A percentile compares a stretch with the other conserved stretches of the same genome.
Conservation (phyloP, 2,797 vertebrate species). For the Clamator glandarius region DNA sequence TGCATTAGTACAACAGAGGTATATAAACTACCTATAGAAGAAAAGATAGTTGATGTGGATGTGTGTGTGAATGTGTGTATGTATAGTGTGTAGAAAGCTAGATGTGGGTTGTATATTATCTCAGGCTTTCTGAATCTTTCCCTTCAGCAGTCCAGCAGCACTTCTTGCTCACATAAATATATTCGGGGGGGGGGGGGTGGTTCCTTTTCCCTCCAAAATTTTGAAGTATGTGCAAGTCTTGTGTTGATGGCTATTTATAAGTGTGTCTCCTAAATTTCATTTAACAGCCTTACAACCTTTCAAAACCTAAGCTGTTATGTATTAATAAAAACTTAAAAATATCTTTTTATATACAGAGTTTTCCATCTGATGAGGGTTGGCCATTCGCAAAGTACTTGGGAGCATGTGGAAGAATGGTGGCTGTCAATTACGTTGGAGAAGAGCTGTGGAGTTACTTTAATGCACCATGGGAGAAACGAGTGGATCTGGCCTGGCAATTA, state of each 20-base stretch:
- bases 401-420: slow-evolving; percentile 96
- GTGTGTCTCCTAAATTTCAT: not conserved
- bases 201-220: not conserved
- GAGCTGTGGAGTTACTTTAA: slow-evolving; percentile 98
- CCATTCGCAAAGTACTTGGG: slow-evolving; percentile 98
- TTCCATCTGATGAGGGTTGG: slow-evolving; percentile 99
- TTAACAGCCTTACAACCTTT: not conserved
- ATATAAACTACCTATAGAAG: not conserved
- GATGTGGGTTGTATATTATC: not conserved
- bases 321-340: not conserved
- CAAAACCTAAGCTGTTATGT: not conserved
- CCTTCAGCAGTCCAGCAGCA: not conserved
- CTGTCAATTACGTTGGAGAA: slow-evolving; percentile 97
- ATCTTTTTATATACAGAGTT: slow-evolving; percentile 82
- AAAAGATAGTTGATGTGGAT: too few relatives aligned
- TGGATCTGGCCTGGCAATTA: slow-evolving; percentile 94
- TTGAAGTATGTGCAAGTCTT: not conserved
- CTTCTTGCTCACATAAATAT: not conserved
- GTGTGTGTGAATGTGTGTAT: too few relatives aligned
- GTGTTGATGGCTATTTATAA: not conserved
- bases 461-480: slow-evolving; percentile 95
- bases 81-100: not conserved
- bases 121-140: not conserved
- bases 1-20: not conserved
- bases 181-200: too few relatives aligned